Conservation (phyloP, 2,797 vertebrate genomes). For the Acrocephalus scirpaceus region DNA sequence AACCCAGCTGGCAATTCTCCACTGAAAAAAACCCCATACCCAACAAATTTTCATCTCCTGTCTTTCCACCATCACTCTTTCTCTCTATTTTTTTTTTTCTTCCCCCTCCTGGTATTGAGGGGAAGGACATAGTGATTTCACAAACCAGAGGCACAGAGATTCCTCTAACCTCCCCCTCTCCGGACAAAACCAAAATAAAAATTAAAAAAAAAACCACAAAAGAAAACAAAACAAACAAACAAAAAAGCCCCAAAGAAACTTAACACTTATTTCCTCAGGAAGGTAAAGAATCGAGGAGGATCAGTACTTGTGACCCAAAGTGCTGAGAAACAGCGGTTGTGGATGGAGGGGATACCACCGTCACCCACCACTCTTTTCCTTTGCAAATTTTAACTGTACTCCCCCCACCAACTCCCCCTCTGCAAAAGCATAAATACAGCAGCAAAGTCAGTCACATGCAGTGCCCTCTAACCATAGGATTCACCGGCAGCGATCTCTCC, state of each 20-base stretch:
- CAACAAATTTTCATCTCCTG: slow-evolving; percentile 36
- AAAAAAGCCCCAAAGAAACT: background rate
- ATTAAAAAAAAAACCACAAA: background rate
- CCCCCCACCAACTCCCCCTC: background rate
- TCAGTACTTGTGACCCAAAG: slow-evolving; percentile 39
- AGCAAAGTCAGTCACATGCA: slow-evolving; percentile 68
- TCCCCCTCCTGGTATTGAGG: fast-evolving
- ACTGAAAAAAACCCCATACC: slow-evolving; percentile 32
- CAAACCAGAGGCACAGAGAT: background rate
- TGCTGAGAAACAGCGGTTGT: slow-evolving; percentile 1
- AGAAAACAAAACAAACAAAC: background rate
- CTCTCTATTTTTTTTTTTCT: background rate
- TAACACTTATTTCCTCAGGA: background rate
- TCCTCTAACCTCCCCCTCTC: background rate
- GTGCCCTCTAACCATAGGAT: slow-evolving; percentile 56
- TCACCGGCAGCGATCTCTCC: slow-evolving; percentile 44
- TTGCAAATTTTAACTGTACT: background rate
- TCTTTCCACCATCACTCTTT: slow-evolving; percentile 6
- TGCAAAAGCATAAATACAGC: slow-evolving; percentile 59
- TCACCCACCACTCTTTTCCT: background rate
- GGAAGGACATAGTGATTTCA: background rate
- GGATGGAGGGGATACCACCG: slow-evolving; percentile 38
- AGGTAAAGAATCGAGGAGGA: slow-evolving; percentile 45
- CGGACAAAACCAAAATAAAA: background rate
- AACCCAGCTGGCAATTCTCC: slow-evolving; percentile 57